phyloP scores from a whole-genome alignment of 2,113 vertebrate species.

The Syngnathus scovelli region DNA sequence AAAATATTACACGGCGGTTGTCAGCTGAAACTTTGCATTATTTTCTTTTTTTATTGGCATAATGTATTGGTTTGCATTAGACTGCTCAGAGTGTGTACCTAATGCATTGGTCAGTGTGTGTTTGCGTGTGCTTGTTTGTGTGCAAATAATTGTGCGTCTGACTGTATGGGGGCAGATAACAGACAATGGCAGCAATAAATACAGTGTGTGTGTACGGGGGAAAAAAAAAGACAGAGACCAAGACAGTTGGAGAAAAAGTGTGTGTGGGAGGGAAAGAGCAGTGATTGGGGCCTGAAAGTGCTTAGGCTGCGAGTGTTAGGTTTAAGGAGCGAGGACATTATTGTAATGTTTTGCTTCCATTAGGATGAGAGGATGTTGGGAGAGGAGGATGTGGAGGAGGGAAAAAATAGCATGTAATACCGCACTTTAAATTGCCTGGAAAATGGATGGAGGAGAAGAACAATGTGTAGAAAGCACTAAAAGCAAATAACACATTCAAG shows the following conservation, averaged over 20 bases:
- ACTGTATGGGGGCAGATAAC: constrained; percentile 45
- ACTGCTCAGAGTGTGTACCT: background rate
- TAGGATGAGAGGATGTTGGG: constrained; percentile 70
- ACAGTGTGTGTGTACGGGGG: constrained; percentile 4
- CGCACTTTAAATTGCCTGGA: constrained; percentile 76
- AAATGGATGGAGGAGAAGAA: constrained; percentile 73
- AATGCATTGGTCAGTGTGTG: background rate
- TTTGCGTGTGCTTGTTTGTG: background rate
- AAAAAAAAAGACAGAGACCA: constrained; percentile 35
- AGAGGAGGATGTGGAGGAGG: constrained; percentile 51
- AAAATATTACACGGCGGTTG: background rate
- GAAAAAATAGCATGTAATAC: constrained; percentile 71
- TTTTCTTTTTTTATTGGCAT: background rate
- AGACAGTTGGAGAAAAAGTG: constrained; percentile 36
- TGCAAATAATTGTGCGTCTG: constrained; percentile 35
- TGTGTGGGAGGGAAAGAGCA: constrained; percentile 58
- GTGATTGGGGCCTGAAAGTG: constrained; percentile 67
- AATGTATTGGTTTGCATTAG: background rate
- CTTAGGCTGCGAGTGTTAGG: constrained; percentile 69
- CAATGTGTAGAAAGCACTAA: constrained; percentile 74
- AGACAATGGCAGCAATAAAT: constrained; percentile 34
- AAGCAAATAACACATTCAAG: constrained; percentile 76
- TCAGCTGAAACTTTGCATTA: background rate
- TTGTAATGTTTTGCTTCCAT: constrained; percentile 80
- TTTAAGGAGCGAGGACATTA: constrained; percentile 73